Evolutionary conservation across 2,113 vertebrate genomes (phyloP).

Genomic region (Stigmatopora nigra): DNA sequence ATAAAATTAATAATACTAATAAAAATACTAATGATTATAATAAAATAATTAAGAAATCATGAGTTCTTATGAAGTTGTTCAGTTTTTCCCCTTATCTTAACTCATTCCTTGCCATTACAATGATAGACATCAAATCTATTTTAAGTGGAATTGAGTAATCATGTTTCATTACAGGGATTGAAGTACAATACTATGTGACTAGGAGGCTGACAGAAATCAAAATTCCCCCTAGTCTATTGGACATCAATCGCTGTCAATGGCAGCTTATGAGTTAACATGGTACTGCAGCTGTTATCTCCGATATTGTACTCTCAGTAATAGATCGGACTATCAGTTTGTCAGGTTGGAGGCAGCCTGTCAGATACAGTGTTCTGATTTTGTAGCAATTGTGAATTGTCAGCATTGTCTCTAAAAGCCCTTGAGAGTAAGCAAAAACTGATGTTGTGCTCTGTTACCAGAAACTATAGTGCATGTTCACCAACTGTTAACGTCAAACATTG

Average conservation of each 20-base stretch:
- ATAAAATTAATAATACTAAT: neutral
- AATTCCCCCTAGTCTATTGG: no score
- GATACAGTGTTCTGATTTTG: slow-evolving; percentile 12
- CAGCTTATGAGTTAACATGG: neutral
- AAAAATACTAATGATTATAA: no score
- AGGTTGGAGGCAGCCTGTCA: slow-evolving; percentile 31
- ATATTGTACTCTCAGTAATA: slow-evolving; percentile 37
- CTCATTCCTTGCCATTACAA: no score
- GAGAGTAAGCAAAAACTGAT: slow-evolving; percentile 16
- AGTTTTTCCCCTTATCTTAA: no score
- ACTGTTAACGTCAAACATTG: slow-evolving; percentile 26
- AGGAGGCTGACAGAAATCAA: no score
- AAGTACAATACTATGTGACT: no score
- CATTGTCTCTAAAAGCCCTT: slow-evolving; percentile 27
- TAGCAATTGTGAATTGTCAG: slow-evolving; percentile 40
- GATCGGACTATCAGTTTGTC: slow-evolving; percentile 45
- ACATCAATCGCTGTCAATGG: no score
- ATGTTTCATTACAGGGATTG: no score
- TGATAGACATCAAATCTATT: no score
- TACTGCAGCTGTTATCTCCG: slow-evolving; percentile 17
- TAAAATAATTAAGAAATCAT: slow-evolving; percentile 26
- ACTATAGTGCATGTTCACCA: slow-evolving; percentile 14
- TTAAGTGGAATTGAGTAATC: no score
- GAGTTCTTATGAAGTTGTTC: neutral
- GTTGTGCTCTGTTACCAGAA: slow-evolving; percentile 26